A percentile compares a stretch with the other conserved stretches of the same genome.
Conservation (phyloP, 2,888 invertebrate species). For the Scaptomyza cyrtandrae region DNA sequence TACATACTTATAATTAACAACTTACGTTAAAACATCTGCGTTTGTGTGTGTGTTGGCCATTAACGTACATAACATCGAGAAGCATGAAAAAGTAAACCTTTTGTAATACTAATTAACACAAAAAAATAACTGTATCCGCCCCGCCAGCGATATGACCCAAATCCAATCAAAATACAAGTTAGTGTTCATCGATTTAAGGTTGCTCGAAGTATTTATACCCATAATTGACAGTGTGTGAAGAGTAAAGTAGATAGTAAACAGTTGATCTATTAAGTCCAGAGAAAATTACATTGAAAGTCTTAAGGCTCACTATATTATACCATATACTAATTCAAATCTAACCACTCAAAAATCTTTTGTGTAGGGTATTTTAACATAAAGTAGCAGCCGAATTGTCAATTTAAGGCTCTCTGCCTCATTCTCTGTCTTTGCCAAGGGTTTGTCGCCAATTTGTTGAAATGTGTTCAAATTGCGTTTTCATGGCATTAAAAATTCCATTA, state of each 20-base stretch:
- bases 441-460: conserved; percentile 45
- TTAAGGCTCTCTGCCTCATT: no score
- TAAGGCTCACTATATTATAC: neutral
- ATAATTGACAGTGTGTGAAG: neutral
- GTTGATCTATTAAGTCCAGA: neutral
- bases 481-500: conserved; percentile 80
- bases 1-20: neutral
- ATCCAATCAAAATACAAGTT: conserved; percentile 55
- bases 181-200: neutral
- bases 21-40: neutral
- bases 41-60: conserved; percentile 46
- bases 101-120: conserved; percentile 76
- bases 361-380: conserved; percentile 16
- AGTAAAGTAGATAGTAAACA: neutral
- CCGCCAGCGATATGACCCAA: conserved; percentile 41
- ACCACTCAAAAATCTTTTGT: neutral
- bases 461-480: conserved; percentile 58
- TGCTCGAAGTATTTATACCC: conserved; percentile 1
- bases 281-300: no score
- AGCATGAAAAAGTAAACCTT: conserved; percentile 57
- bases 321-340: neutral
- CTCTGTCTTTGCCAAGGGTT: conserved; percentile 1
- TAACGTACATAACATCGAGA: conserved; percentile 62
- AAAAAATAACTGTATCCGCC: conserved; percentile 48
- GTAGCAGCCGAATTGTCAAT: conserved; percentile 10